Conservation (phyloP, 2,888 invertebrate genomes). For the Meghimatium bilineatum region DNA sequence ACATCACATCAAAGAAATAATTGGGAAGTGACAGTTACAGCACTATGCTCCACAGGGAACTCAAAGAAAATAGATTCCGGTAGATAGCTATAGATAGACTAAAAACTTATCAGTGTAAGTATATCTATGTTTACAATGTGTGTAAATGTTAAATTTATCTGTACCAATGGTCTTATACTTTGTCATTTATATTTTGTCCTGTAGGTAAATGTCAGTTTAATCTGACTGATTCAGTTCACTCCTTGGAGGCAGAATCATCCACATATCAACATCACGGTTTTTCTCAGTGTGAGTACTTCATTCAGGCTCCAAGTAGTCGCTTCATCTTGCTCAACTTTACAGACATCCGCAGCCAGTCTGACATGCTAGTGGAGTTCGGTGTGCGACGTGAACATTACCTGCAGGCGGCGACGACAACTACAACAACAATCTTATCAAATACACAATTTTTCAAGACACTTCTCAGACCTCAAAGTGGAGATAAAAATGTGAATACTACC, state of each 20-base stretch:
- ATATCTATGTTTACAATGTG: no score
- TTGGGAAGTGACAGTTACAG: no score
- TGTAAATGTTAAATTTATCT: no score
- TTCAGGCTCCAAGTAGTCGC: slow-evolving; percentile 45
- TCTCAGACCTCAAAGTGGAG: no score
- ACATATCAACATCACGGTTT: slow-evolving; percentile 47
- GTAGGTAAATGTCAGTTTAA: slow-evolving; percentile 27
- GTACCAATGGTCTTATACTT: no score
- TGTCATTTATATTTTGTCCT: background rate
- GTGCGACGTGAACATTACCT: slow-evolving; percentile 29
- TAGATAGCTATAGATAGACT: no score
- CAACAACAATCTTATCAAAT: background rate
- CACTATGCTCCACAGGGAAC: no score
- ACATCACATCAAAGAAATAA: no score
- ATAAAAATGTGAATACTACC: background rate
- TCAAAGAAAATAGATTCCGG: no score
- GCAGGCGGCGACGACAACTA: slow-evolving; percentile 25
- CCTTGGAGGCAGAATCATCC: slow-evolving; percentile 47
- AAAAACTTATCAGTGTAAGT: no score
- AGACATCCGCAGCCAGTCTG: slow-evolving; percentile 43
- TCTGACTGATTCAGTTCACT: slow-evolving; percentile 16
- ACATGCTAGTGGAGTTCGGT: slow-evolving; percentile 36
- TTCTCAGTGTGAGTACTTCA: slow-evolving; percentile 50
- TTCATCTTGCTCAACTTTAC: slow-evolving; percentile 54
- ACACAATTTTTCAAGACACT: background rate